Conservation (phyloP, 2,797 vertebrate species). For the Phataginus tricuspis region DNA sequence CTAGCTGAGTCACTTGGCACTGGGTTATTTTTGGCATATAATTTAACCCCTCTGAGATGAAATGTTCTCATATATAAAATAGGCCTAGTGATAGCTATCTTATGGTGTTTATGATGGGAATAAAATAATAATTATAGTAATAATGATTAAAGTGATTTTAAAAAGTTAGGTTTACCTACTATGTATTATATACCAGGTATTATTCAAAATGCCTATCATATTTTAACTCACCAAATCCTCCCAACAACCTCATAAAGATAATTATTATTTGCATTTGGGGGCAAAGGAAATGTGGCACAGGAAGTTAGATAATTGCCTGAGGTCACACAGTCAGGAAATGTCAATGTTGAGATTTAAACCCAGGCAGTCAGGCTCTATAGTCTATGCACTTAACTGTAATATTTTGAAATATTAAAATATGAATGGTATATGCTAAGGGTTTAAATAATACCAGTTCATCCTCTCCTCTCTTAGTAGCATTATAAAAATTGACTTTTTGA, state of each 20-base stretch:
- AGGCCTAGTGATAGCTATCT: neutral
- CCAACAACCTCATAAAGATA: neutral
- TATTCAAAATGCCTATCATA: constrained; percentile 6
- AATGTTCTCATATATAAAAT: constrained; percentile 23
- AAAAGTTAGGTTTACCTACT: neutral
- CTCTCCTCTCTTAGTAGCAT: neutral
- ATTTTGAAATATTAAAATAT: neutral
- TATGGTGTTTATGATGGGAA: neutral
- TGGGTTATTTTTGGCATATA: neutral
- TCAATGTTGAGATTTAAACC: neutral
- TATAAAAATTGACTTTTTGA: neutral
- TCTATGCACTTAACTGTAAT: neutral
- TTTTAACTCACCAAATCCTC: neutral
- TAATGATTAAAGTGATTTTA: neutral
- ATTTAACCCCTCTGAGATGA: neutral
- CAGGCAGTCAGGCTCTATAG: neutral
- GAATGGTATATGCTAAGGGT: neutral
- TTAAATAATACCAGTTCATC: neutral
- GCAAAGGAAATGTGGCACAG: neutral
- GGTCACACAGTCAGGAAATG: neutral
- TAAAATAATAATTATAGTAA: constrained; percentile 43
- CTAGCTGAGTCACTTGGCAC: neutral
- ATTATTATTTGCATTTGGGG: neutral
- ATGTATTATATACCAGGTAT: neutral
- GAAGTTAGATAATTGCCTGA: neutral